Evolutionary conservation across 2,113 vertebrate species (phyloP).

Genomic region (Lichenostomus cassidix): DNA sequence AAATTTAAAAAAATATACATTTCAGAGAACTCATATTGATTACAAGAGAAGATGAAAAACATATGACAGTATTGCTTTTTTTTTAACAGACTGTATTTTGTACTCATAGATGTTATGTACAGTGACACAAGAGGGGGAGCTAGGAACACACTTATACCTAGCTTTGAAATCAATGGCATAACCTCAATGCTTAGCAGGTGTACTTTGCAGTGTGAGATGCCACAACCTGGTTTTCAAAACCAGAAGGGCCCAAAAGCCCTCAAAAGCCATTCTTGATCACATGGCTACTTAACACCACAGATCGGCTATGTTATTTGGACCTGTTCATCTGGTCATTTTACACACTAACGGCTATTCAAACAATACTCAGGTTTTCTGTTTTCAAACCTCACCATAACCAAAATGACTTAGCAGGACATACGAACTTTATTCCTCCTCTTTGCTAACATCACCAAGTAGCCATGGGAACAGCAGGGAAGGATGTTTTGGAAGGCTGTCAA

Average conservation of each 20-base stretch:
- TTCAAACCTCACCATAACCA: not conserved
- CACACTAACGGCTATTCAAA: not conserved
- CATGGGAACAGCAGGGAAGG: not conserved
- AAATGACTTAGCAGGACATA: not conserved
- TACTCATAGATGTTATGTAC: not conserved
- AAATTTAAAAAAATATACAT: not conserved
- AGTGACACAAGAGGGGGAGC: not conserved
- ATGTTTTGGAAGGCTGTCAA: accelerated
- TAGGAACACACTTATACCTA: not conserved
- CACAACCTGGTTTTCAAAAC: not conserved
- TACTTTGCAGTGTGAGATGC: not conserved
- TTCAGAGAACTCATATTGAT: not conserved
- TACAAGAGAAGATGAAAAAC: not conserved
- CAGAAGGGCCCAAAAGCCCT: not conserved
- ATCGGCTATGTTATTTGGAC: not conserved
- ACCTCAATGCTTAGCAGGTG: not conserved
- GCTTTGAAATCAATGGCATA: not conserved
- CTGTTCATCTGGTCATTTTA: not conserved
- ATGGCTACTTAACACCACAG: not conserved
- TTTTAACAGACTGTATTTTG: not conserved
- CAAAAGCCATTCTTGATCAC: not conserved
- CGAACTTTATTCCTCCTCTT: not conserved
- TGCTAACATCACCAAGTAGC: not conserved
- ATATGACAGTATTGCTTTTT: not conserved
- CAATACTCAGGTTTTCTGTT: not conserved